Percentiles rank a stretch among this genome's conserved stretches.
Conservation (phyloP, 2,113 vertebrate species). For the Psittacara wagleri region DNA sequence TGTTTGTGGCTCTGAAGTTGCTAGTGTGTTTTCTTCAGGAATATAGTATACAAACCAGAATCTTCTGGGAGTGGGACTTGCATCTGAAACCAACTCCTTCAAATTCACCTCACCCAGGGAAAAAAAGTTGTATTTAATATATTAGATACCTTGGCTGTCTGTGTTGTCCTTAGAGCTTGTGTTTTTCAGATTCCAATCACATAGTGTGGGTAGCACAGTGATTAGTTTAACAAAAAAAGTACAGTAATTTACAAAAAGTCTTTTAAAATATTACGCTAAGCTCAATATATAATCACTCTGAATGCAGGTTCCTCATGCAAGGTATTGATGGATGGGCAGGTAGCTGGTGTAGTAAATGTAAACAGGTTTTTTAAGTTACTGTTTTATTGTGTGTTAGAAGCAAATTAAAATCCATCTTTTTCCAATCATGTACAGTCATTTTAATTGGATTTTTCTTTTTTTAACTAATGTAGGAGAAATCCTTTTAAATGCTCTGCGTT, state of each 20-base stretch:
- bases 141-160: neutral
- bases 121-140: accelerated
- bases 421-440: neutral
- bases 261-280: neutral
- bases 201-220: neutral
- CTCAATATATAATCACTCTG: neutral
- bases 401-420: neutral
- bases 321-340: neutral
- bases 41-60: neutral
- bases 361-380: neutral
- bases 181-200: neutral
- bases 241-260: neutral
- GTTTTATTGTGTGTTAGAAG: neutral
- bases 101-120: neutral
- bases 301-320: neutral
- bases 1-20: neutral
- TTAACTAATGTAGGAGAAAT: neutral
- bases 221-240: neutral
- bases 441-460: neutral
- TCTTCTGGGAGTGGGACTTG: neutral
- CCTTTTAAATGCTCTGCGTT: constrained; percentile 5
- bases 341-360: neutral
- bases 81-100: neutral
- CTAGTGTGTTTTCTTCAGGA: neutral
- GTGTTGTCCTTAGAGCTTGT: neutral